Conservation (phyloP, 2,888 invertebrate genomes). For the Urechis unicinctus region DNA sequence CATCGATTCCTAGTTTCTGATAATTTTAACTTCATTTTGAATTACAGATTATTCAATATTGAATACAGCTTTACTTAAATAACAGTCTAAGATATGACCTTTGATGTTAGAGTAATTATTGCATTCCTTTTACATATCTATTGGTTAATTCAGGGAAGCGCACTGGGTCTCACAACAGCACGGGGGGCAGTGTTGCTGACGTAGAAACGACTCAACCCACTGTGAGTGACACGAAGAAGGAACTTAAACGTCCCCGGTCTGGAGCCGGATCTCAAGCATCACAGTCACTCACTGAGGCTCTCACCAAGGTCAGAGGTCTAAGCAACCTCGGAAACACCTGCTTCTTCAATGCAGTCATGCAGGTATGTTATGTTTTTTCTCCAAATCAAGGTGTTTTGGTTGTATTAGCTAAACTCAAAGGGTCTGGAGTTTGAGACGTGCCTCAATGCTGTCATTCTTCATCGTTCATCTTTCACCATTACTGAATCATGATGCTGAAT, state of each 20-base stretch:
- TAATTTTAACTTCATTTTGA: no score
- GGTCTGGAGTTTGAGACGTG: no score
- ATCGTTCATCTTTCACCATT: conserved; percentile 2
- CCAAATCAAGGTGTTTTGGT: no score
- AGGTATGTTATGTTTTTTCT: conserved; percentile 52
- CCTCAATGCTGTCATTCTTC: neutral
- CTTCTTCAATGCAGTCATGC: conserved; percentile 94
- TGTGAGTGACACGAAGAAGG: neutral
- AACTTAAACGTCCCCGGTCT: neutral
- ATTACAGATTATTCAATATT: no score
- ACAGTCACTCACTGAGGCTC: conserved; percentile 1
- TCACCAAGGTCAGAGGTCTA: conserved; percentile 58
- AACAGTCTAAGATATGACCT: no score
- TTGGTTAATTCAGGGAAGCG: neutral
- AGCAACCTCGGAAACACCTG: conserved; percentile 92
- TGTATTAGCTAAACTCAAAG: no score
- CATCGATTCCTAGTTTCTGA: no score
- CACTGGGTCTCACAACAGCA: neutral
- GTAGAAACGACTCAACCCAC: neutral
- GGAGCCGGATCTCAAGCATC: neutral
- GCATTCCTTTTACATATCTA: neutral
- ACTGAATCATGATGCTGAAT: no score
- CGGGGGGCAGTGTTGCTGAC: neutral
- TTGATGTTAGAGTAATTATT: neutral
- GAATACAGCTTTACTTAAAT: no score